These are phyloP conservation scores for Pseudorasbora parva DNA, from an alignment of 2,113 vertebrate genomes.

Conservation along the genomic window DNA sequence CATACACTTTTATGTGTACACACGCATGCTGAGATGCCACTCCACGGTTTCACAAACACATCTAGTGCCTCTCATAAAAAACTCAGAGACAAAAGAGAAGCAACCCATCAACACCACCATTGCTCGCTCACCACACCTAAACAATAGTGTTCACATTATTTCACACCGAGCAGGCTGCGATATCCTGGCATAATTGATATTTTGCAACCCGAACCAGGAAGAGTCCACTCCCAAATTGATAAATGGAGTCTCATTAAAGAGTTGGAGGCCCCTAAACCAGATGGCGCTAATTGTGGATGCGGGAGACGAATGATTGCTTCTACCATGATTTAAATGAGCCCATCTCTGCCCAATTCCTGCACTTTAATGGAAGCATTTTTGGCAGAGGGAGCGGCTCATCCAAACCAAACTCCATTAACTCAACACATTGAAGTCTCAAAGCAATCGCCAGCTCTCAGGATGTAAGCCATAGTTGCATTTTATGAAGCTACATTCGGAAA, in stretches of 20 bases:
- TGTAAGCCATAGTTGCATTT: constrained; percentile 4
- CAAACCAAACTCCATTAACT: constrained; percentile 60
- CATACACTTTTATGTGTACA: neutral
- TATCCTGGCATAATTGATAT: constrained; percentile 48
- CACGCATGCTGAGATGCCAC: neutral
- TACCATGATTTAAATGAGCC: constrained; percentile 57
- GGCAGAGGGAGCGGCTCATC: constrained; percentile 53
- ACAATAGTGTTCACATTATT: constrained; percentile 7
- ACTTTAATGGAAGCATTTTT: constrained; percentile 60
- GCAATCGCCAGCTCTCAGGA: constrained; percentile 34
- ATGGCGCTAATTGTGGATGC: constrained; percentile 62
- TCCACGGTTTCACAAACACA: neutral
- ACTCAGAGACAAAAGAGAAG: neutral
- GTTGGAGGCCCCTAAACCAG: constrained; percentile 60
- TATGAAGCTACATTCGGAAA: neutral
- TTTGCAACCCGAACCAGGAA: constrained; percentile 54
- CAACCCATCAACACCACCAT: neutral
- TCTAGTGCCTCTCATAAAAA: neutral
- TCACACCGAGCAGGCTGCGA: neutral
- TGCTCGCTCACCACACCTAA: neutral
- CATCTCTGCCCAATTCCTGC: constrained; percentile 56
- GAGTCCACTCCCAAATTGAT: constrained; percentile 58
- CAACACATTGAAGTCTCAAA: constrained; percentile 46
- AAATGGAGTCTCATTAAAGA: constrained; percentile 59
- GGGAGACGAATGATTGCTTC: constrained; percentile 63